Conservation (phyloP, 1,140 invertebrate genomes). For the Euglossa dilemma region DNA sequence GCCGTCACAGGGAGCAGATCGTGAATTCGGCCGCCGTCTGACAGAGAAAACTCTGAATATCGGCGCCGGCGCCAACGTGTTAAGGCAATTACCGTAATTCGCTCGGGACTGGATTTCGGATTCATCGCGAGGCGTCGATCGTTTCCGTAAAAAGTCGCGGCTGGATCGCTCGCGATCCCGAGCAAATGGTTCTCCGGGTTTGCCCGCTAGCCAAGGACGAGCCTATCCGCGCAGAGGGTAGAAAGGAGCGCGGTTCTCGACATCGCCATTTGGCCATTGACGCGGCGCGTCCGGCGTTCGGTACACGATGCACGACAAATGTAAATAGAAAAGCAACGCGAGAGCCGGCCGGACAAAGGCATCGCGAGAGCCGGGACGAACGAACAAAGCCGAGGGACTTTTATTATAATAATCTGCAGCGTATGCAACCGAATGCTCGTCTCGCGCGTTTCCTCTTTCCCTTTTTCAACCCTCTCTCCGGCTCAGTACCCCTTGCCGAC, state of each 20-base stretch:
- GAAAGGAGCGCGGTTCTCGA: constrained; percentile 28
- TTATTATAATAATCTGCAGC: constrained; percentile 72
- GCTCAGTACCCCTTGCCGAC: constrained; percentile 45
- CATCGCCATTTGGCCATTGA: constrained; percentile 59
- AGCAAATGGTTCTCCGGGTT: not conserved
- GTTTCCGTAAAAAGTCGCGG: not conserved
- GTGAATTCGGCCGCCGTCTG: no score
- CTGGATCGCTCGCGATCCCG: not conserved
- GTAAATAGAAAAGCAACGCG: constrained; percentile 62
- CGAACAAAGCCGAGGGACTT: constrained; percentile 62
- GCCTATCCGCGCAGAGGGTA: not conserved
- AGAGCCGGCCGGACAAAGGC: constrained; percentile 58
- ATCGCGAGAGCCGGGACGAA: constrained; percentile 26
- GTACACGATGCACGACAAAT: constrained; percentile 53
- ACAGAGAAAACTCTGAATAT: no score
- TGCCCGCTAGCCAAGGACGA: not conserved
- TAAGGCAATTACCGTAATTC: not conserved
- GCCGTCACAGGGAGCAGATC: no score
- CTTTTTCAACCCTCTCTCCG: constrained; percentile 38
- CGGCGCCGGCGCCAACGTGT: no score
- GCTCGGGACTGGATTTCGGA: not conserved
- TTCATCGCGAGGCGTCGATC: not conserved
- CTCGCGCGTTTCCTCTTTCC: constrained; percentile 28
- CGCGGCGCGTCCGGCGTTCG: constrained; percentile 47
- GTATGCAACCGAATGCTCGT: constrained; percentile 50